Percentiles rank a stretch among this genome's conserved stretches.
Conservation (phyloP, 2,888 invertebrate genomes). For the Drosophila putrida region DNA sequence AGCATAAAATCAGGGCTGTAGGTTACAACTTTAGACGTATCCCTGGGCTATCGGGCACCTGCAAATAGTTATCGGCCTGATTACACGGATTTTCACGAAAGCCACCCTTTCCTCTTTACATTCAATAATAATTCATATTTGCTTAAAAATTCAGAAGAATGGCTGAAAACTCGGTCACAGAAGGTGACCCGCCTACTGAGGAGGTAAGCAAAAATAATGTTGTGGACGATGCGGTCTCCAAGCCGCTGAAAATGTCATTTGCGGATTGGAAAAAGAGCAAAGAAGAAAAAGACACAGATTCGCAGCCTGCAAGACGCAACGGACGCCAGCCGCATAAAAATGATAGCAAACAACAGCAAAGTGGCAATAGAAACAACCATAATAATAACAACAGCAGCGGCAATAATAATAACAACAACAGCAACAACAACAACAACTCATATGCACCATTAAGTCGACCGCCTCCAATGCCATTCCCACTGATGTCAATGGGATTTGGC, state of each 20-base stretch:
- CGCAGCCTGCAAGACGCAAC: constrained; percentile 24
- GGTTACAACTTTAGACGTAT: background rate
- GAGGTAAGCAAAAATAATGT: background rate
- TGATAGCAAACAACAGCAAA: constrained; percentile 32
- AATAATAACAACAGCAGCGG: constrained; percentile 35
- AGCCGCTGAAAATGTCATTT: constrained; percentile 65
- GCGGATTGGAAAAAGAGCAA: constrained; percentile 77
- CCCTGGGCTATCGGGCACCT: constrained; percentile 31
- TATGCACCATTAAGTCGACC: constrained; percentile 55
- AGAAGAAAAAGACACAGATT: constrained; percentile 42
- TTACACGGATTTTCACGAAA: constrained; percentile 34
- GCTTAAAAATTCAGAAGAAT: constrained; percentile 36
- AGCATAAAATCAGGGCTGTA: constrained; percentile 11
- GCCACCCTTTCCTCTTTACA: constrained; percentile 7
- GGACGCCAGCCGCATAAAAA: constrained; percentile 28
- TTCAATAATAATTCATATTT: constrained; percentile 20
- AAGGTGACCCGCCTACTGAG: constrained; percentile 16
- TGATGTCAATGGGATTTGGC: constrained; percentile 57
- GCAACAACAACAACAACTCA: constrained; percentile 36
- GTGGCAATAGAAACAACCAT: constrained; percentile 28
- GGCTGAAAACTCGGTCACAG: constrained; percentile 53
- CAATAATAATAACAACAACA: constrained; percentile 36
- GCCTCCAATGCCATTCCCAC: constrained; percentile 62
- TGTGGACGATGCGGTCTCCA: constrained; percentile 17
- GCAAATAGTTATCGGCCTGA: constrained; percentile 32